These are phyloP conservation scores for Phaedon cochleariae DNA, from an alignment of 2,888 invertebrate species.

Conservation along the genomic window DNA sequence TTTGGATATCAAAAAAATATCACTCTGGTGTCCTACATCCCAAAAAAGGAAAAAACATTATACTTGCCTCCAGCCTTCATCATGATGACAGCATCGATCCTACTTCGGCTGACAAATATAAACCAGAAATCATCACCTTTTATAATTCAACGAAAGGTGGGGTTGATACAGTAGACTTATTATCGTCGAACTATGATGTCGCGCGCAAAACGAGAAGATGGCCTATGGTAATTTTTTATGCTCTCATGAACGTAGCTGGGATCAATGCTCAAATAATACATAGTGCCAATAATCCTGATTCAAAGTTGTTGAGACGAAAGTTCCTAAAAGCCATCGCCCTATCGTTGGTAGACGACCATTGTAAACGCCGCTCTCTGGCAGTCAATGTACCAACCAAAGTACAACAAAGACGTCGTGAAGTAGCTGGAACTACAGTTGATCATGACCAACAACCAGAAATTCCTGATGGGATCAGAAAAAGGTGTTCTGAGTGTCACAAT, in stretches of 20 bases:
- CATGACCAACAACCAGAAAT: too few species aligned
- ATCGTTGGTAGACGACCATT: too few species aligned
- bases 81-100: conserved; percentile 28
- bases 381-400: too few species aligned
- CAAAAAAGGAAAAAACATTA: conserved; percentile 32
- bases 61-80: conserved; percentile 40
- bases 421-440: too few species aligned
- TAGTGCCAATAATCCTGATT: too few species aligned
- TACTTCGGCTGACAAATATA: conserved; percentile 16
- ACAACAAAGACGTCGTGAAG: too few species aligned
- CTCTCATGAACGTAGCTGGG: conserved; percentile 5
- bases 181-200: conserved; percentile 5
- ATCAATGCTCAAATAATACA: conserved; percentile 9
- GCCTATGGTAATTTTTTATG: conserved; percentile 10
- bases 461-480: too few species aligned
- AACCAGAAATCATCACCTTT: conserved; percentile 45
- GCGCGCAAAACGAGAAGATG: conserved; percentile 8
- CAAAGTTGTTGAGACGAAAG: too few species aligned
- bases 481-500: too few species aligned
- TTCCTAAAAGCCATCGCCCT: too few species aligned
- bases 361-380: too few species aligned
- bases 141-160: conserved; percentile 47
- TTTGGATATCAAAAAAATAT: conserved; percentile 6
- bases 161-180: conserved; percentile 47
- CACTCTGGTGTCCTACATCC: conserved; percentile 14